Percentiles rank a stretch among this genome's conserved stretches.
These are phyloP conservation scores for Micromys minutus DNA, from an alignment of 2,113 vertebrate genomes.

Conservation along the genomic window DNA sequence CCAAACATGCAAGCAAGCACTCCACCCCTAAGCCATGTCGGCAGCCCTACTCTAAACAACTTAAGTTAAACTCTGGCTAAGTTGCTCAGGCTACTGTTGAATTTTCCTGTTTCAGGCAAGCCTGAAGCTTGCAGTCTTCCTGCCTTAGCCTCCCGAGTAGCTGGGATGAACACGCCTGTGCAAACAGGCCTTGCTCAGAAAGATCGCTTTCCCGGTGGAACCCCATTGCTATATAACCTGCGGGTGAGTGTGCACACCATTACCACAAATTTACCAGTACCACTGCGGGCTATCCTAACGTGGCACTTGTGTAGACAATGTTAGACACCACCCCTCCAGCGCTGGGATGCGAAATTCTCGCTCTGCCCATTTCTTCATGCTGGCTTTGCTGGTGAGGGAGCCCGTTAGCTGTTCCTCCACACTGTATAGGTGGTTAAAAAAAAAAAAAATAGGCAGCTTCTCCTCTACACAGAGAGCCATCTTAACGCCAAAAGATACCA, in stretches of 20 bases:
- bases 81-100: neutral
- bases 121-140: neutral
- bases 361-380: neutral
- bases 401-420: neutral
- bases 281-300: neutral
- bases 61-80: neutral
- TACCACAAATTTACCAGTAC: neutral
- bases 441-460: neutral
- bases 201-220: neutral
- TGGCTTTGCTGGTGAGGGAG: fast-evolving
- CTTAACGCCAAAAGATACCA: neutral
- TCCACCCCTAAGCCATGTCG: neutral
- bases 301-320: neutral
- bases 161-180: neutral
- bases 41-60: neutral
- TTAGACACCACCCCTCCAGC: fast-evolving
- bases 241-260: neutral
- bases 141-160: neutral
- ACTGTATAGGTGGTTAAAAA: neutral
- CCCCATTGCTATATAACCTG: neutral
- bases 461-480: neutral
- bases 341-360: neutral
- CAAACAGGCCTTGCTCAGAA: neutral
- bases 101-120: neutral
- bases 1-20: neutral